A percentile compares a stretch with the other conserved stretches of the same genome.
These are phyloP conservation scores for Eledone cirrhosa DNA, from an alignment of 2,888 invertebrate species.

Conservation along the genomic window DNA sequence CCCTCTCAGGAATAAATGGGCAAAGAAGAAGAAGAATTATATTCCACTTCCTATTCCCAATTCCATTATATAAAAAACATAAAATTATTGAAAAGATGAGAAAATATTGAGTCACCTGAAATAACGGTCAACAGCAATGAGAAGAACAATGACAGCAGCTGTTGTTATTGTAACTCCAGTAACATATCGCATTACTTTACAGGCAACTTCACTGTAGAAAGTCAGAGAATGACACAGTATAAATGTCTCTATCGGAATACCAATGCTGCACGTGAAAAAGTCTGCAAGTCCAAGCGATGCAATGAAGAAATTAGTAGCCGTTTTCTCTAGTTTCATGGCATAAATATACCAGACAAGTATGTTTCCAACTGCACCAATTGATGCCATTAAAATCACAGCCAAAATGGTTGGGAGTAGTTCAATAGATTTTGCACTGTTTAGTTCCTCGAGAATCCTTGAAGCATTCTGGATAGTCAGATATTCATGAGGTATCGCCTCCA, in stretches of 20 bases:
- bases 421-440: too few relatives aligned
- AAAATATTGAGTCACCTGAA: background rate
- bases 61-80: too few relatives aligned
- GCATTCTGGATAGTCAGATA: too few relatives aligned
- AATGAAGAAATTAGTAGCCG: constrained; percentile 12
- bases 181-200: background rate
- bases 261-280: background rate
- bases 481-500: too few relatives aligned
- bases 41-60: too few relatives aligned
- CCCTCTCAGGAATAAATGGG: too few relatives aligned
- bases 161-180: background rate
- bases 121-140: background rate
- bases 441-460: too few relatives aligned
- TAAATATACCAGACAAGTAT: background rate
- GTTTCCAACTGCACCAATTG: background rate
- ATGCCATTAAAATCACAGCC: background rate
- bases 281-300: background rate
- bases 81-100: too few relatives aligned
- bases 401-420: background rate
- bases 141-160: background rate
- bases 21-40: too few relatives aligned
- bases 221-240: background rate
- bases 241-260: background rate
- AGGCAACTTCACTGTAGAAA: background rate
- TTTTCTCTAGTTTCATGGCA: background rate